These are phyloP conservation scores for Molorchus minor DNA, from an alignment of 2,888 invertebrate genomes.

Conservation along the genomic window DNA sequence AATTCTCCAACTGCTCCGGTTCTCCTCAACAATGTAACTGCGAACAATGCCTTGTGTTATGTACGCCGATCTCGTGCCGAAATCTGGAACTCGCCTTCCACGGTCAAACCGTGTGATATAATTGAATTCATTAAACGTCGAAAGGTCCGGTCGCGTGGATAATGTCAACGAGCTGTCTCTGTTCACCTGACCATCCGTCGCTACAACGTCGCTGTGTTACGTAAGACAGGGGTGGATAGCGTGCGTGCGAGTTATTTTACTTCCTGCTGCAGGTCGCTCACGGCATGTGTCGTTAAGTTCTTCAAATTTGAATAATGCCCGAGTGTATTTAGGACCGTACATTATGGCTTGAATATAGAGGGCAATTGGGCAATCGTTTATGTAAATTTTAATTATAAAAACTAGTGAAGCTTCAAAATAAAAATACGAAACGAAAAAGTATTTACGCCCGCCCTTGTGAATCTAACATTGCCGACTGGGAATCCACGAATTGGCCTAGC, in stretches of 20 bases:
- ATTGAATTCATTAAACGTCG: conserved; percentile 26
- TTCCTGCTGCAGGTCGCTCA: neutral
- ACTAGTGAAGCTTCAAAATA: neutral
- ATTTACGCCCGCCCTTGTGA: too few species aligned
- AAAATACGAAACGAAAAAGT: too few species aligned
- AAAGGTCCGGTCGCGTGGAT: conserved; percentile 17
- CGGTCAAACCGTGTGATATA: conserved; percentile 18
- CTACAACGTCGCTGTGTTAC: conserved; percentile 36
- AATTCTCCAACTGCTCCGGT: too few species aligned
- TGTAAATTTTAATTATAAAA: neutral
- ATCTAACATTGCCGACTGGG: too few species aligned
- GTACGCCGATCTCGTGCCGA: neutral
- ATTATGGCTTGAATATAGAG: neutral
- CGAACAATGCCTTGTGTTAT: too few species aligned
- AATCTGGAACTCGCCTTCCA: conserved; percentile 10
- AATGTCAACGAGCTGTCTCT: conserved; percentile 23
- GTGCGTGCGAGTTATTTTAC: conserved; percentile 18
- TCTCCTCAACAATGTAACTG: too few species aligned
- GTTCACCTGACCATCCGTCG: conserved; percentile 31
- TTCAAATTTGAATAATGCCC: conserved; percentile 26
- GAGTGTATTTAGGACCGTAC: neutral
- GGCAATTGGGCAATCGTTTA: neutral
- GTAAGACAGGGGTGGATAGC: conserved; percentile 30
- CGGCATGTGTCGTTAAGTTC: conserved; percentile 12
- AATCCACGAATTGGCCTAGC: too few species aligned